A percentile compares a stretch with the other conserved stretches of the same genome.
These are phyloP conservation scores for Microctenopoma lineatum DNA, from an alignment of 2,797 vertebrate species.

Conservation along the genomic window DNA sequence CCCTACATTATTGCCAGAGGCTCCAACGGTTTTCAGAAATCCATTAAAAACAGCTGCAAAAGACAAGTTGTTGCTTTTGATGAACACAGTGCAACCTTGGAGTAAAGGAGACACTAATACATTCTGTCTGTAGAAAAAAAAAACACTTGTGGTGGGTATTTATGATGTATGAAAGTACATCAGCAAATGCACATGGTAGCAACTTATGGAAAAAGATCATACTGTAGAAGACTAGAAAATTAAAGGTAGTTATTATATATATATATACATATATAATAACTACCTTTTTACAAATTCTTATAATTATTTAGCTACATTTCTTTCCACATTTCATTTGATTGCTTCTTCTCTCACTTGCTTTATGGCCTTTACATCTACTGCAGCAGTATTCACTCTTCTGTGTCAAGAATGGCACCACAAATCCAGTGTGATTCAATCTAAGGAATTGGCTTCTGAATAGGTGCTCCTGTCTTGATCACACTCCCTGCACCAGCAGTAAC, in stretches of 20 bases:
- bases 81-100: constrained; percentile 34
- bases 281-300: neutral
- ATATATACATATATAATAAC: too few species aligned
- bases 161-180: constrained; percentile 28
- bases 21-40: constrained; percentile 51
- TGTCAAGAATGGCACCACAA: constrained; percentile 3
- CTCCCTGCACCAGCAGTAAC: constrained; percentile 6
- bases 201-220: neutral
- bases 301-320: constrained; percentile 4
- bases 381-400: neutral
- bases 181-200: constrained; percentile 17
- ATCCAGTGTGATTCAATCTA: constrained; percentile 25
- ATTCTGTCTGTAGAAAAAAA: constrained; percentile 14
- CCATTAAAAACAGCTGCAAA: constrained; percentile 58
- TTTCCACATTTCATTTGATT: constrained; percentile 1
- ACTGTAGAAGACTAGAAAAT: neutral
- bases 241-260: too few species aligned
- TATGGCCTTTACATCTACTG: constrained; percentile 1
- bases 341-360: neutral
- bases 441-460: constrained; percentile 24
- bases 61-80: constrained; percentile 52
- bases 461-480: constrained; percentile 7
- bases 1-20: constrained; percentile 52
- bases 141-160: constrained; percentile 11
- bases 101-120: constrained; percentile 36